Conservation (phyloP, 2,113 vertebrate species). For the Microcebus tavaratra region DNA sequence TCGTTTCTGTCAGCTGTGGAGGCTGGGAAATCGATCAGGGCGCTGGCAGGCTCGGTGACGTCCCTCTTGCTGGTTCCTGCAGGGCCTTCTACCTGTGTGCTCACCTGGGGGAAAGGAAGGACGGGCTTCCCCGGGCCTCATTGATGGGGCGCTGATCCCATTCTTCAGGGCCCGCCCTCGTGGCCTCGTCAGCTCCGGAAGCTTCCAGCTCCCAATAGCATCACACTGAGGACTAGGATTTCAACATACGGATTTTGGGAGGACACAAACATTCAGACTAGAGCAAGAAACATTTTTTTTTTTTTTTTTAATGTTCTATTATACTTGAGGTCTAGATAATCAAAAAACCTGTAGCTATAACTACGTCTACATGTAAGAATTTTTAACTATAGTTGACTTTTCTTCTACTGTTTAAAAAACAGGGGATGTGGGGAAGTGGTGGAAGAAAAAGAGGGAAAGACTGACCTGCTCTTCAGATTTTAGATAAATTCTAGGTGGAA, state of each 20-base stretch:
- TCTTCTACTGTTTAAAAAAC: neutral
- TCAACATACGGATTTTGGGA: neutral
- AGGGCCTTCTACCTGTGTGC: neutral
- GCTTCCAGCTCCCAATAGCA: neutral
- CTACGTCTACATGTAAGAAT: neutral
- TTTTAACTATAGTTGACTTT: neutral
- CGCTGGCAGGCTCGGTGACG: too few relatives aligned
- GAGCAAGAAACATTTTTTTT: neutral
- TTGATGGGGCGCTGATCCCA: too few relatives aligned
- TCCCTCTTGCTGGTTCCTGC: neutral
- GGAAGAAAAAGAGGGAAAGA: neutral
- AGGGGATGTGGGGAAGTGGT: too few relatives aligned
- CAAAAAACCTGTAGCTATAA: neutral
- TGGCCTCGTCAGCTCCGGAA: neutral
- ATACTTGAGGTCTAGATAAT: neutral
- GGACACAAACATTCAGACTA: neutral
- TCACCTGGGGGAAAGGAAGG: neutral
- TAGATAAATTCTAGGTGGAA: neutral
- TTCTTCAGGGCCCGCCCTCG: fast-evolving
- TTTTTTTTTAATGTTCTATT: neutral
- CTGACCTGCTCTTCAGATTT: neutral
- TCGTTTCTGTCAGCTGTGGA: too few relatives aligned
- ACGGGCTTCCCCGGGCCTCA: neutral
- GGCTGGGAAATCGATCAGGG: neutral
- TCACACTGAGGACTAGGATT: neutral